phyloP scores from a whole-genome alignment of 2,888 invertebrate species.

The Hypolimnas misippus region DNA sequence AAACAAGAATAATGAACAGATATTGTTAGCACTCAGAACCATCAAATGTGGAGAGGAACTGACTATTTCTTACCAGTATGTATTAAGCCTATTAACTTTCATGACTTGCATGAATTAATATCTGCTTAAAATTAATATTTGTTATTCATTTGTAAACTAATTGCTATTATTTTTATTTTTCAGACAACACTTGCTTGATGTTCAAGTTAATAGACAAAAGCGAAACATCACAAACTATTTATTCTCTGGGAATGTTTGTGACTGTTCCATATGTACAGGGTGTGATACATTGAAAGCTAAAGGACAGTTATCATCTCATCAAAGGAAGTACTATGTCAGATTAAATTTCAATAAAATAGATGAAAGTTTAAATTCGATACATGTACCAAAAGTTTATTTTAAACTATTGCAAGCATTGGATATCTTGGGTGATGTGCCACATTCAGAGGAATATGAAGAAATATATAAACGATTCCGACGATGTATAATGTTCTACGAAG shows the following conservation, averaged over 20 bases:
- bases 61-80: slow-evolving; percentile 47
- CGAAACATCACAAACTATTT: slow-evolving; percentile 16
- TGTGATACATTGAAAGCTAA: not conserved
- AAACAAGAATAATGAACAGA: slow-evolving; percentile 44
- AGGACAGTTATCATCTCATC: slow-evolving; percentile 14
- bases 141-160: not conserved
- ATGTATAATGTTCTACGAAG: slow-evolving; percentile 18
- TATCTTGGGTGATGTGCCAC: slow-evolving; percentile 35
- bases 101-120: not conserved
- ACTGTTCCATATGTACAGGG: slow-evolving; percentile 8
- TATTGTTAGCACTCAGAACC: slow-evolving; percentile 46
- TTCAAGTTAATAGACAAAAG: not conserved
- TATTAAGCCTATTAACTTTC: slow-evolving; percentile 13
- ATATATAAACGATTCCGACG: slow-evolving; percentile 24
- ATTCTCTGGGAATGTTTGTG: slow-evolving; percentile 18
- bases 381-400: slow-evolving; percentile 20
- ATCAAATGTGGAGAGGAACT: slow-evolving; percentile 48
- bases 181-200: slow-evolving; percentile 13
- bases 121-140: not conserved
- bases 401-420: slow-evolving; percentile 32
- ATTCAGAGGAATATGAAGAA: slow-evolving; percentile 40
- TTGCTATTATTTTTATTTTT: slow-evolving; percentile 9
- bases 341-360: slow-evolving; percentile 13
- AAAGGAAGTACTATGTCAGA: slow-evolving; percentile 12
- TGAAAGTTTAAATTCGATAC: slow-evolving; percentile 15